Evolutionary conservation across 2,888 invertebrate genomes (phyloP), one percentile per base, ranked within the genome.

Genomic region (Tenthredo distinguenda): DNA sequence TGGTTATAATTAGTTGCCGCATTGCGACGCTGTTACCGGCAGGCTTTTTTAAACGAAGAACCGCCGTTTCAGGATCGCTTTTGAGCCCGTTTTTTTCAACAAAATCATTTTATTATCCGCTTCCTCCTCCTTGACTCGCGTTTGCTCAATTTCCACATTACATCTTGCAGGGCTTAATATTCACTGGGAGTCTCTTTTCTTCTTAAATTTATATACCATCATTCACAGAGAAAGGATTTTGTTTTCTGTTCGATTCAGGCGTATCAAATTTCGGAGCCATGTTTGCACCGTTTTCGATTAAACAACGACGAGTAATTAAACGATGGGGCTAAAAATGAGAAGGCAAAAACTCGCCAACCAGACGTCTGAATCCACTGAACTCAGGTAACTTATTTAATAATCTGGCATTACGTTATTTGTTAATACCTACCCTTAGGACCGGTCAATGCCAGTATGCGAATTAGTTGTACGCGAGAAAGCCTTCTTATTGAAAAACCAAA

Each of bases 1-100:
- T 5, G 81, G 40, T 81, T 81, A 62, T 81, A 81, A 81, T 65
- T 81, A 81, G 62, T 58, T 81, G 58, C 81, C 81, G 62, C 81
- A 81, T 62, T 62, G 81, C 81, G 81, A 81, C 62, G 81, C 62
- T 40, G 21, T 50, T 40, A 50, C 40, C 62, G 62, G 7, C 12
- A n/a, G 2, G n/a, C 26, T 31, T 58, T 77, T 34, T 21, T 62
- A 21, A 40, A n/a, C 40, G 62, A 81, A 58, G 40, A 81, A 62
- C 40, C 62, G 40, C 62, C 58, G 40, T 58, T 81, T 81, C 37
- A 40, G n/a, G 40, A 37, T 81, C 15, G 81, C 62, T 31, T 81
- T 81, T 81, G 18, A 58, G 21, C 37, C 21, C 50, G 40, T 5
- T 62, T 37, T 62, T 81, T 58, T 81, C 31, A 77, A 55, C 77